These are phyloP conservation scores for Scelioninae gen. 2 DNA, from an alignment of 2,888 invertebrate species.

Conservation along the genomic window DNA sequence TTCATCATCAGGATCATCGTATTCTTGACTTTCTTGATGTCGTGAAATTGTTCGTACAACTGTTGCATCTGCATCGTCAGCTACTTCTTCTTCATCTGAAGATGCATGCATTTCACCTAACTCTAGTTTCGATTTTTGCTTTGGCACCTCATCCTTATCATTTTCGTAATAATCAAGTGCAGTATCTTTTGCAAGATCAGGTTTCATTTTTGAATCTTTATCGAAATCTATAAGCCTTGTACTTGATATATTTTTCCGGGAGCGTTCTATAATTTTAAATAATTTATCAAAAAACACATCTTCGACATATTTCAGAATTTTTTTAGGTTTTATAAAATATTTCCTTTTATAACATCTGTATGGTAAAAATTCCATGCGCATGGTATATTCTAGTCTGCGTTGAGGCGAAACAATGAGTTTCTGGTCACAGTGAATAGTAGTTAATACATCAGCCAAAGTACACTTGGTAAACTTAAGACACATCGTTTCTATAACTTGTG, in stretches of 20 bases:
- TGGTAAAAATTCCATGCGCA: conserved; percentile 86
- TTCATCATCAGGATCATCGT: conserved; percentile 77
- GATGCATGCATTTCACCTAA: conserved; percentile 76
- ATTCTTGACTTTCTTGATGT: conserved; percentile 76
- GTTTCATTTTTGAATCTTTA: conserved; percentile 7
- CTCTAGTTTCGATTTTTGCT: conserved; percentile 28
- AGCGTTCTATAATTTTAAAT: conserved; percentile 80
- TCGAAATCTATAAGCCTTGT: conserved; percentile 3
- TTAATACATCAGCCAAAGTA: conserved; percentile 86
- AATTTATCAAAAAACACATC: conserved; percentile 82
- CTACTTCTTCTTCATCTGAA: conserved; percentile 82
- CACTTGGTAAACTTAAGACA: conserved; percentile 84
- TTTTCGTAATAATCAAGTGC: conserved; percentile 68
- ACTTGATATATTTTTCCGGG: conserved; percentile 76
- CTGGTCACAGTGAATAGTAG: conserved; percentile 77
- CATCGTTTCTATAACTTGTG: conserved; percentile 81
- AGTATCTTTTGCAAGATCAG: conserved; percentile 58
- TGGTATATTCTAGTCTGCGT: conserved; percentile 79
- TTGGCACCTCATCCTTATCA: not conserved
- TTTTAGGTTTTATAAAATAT: conserved; percentile 82
- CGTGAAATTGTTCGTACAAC: conserved; percentile 69
- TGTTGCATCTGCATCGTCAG: conserved; percentile 77
- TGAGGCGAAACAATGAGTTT: conserved; percentile 78
- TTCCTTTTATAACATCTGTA: conserved; percentile 84
- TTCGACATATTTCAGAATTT: conserved; percentile 86